These are phyloP conservation scores for Onchidella celtica DNA, from an alignment of 2,888 invertebrate species.

Conservation along the genomic window DNA sequence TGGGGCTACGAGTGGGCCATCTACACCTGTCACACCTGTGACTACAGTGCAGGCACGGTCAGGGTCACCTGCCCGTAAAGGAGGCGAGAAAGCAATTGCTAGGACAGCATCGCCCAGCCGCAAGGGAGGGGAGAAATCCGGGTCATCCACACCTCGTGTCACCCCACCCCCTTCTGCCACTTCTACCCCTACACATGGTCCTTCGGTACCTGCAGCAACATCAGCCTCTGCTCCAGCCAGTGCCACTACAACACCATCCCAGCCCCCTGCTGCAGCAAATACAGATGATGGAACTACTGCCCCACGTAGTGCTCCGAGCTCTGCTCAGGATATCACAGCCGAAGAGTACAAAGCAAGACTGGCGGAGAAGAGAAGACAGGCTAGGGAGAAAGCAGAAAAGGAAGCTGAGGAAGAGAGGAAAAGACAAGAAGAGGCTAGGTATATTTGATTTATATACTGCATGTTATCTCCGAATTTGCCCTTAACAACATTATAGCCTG, in stretches of 20 bases:
- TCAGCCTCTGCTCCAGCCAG: background rate
- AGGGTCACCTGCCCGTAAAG: constrained; percentile 31
- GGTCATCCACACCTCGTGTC: constrained; percentile 40
- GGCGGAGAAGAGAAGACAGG: constrained; percentile 92
- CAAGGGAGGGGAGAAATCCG: constrained; percentile 4
- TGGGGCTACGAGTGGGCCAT: background rate
- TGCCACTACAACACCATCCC: constrained; percentile 9
- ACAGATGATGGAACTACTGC: constrained; percentile 44
- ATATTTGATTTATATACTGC: too few species aligned
- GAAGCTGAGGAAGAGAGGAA: constrained; percentile 92
- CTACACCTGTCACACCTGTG: constrained; percentile 2
- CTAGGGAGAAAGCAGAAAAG: constrained; percentile 93
- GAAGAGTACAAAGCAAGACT: constrained; percentile 96
- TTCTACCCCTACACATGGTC: constrained; percentile 48
- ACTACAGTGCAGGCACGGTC: too few species aligned
- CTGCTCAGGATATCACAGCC: constrained; percentile 60
- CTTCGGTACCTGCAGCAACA: background rate
- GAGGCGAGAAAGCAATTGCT: background rate
- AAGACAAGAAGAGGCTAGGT: constrained; percentile 81
- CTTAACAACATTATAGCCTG: too few species aligned
- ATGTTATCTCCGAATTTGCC: too few species aligned
- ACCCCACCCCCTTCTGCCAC: constrained; percentile 54
- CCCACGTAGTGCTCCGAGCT: constrained; percentile 41
- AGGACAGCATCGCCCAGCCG: constrained; percentile 23
- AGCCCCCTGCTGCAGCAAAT: background rate